Evolutionary conservation across 1,140 invertebrate genomes (phyloP).

Genomic region (Agrilus planipennis): DNA sequence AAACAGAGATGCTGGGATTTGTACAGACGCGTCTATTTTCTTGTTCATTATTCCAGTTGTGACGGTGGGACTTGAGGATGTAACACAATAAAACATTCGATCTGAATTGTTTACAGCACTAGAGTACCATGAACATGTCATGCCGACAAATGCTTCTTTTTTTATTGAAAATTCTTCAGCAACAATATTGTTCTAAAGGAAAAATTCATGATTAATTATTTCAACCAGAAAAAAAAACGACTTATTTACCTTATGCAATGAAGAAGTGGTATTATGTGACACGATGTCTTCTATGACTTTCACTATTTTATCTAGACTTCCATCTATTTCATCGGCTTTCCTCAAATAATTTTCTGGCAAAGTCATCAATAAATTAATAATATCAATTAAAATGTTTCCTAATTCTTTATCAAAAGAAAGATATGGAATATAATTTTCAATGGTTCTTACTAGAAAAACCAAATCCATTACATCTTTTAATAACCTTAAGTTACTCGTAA

Average conservation of each 20-base stretch:
- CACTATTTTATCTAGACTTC: slow-evolving; percentile 52
- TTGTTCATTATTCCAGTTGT: slow-evolving; percentile 43
- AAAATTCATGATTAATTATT: slow-evolving; percentile 4
- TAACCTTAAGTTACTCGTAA: slow-evolving; percentile 43
- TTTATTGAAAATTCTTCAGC: slow-evolving; percentile 58
- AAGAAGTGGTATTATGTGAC: slow-evolving; percentile 41
- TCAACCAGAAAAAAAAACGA: background rate
- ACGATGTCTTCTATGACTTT: slow-evolving; percentile 51
- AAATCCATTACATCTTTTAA: slow-evolving; percentile 62
- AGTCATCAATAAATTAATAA: slow-evolving; percentile 59
- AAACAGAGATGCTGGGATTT: slow-evolving; percentile 53
- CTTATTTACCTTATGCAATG: slow-evolving; percentile 45
- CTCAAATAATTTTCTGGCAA: slow-evolving; percentile 48
- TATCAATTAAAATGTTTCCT: slow-evolving; percentile 54
- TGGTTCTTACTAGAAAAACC: slow-evolving; percentile 59
- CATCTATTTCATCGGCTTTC: slow-evolving; percentile 48
- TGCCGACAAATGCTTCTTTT: slow-evolving; percentile 53
- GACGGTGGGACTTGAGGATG: slow-evolving; percentile 32
- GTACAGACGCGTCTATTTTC: slow-evolving; percentile 55
- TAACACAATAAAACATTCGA: slow-evolving; percentile 27
- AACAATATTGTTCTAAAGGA: slow-evolving; percentile 43
- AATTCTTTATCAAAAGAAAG: slow-evolving; percentile 50
- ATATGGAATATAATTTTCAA: slow-evolving; percentile 64
- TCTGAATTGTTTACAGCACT: slow-evolving; percentile 22
- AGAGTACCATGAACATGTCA: slow-evolving; percentile 65